Evolutionary conservation across 2,113 vertebrate species (phyloP).

Genomic region (Perca schrenkii): DNA sequence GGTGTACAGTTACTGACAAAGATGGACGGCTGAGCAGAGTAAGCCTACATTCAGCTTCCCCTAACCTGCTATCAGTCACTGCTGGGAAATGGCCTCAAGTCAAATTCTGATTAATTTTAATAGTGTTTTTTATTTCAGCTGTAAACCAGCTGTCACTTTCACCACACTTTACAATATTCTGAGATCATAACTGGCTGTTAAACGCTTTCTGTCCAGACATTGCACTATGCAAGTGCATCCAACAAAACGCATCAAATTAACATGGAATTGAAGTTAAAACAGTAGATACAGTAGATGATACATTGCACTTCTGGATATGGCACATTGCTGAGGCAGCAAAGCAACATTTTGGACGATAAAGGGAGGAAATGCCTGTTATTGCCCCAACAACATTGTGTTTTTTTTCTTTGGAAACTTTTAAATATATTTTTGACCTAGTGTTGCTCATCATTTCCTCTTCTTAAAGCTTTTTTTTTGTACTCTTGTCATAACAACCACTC

Average conservation of each 20-base stretch:
- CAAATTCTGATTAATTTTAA: not conserved
- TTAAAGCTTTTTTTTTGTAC: not conserved
- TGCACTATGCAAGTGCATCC: not conserved
- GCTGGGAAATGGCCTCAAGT: not conserved
- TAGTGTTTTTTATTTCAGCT: conserved; percentile 4
- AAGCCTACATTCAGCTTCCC: conserved; percentile 17
- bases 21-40: conserved; percentile 49
- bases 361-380: not conserved
- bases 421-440: not conserved
- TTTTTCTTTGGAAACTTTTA: not conserved
- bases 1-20: conserved; percentile 51
- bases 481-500: not conserved
- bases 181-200: not conserved
- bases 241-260: not conserved
- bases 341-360: not conserved
- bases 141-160: not conserved
- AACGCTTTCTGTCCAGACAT: not conserved
- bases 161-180: not conserved
- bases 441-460: not conserved
- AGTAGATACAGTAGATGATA: too few species aligned
- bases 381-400: not conserved
- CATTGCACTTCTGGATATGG: too few species aligned
- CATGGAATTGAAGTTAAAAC: not conserved
- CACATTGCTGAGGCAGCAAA: too few species aligned
- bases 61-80: conserved; percentile 13